Evolutionary conservation across 2,797 vertebrate genomes (phyloP), one percentile per base, ranked within the genome.

Genomic region (Spinus olivaceus): DNA sequence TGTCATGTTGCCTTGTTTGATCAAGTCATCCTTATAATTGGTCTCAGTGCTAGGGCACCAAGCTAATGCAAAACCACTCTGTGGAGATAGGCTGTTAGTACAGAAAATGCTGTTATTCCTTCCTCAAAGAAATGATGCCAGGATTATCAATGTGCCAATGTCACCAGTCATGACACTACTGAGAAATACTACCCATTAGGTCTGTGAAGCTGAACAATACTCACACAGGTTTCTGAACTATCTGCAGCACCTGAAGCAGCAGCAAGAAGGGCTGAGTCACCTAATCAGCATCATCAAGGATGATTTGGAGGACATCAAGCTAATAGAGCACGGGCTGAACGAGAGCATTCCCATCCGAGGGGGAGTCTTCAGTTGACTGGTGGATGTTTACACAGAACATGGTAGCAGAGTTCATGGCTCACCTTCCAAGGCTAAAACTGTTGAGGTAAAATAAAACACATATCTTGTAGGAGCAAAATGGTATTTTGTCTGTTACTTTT

Each of bases 221-320:
- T 96, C 15, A 91, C 33, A 9, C 27, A 79, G 37, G 0, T 92
- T 90, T 91, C 76, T 78, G 35, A 93, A 93, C 47, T 66, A 5
- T 64, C 86, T 84, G 33, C 97, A 99, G 99, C 99, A 99, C 96
- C 97, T 99, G 95, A 99, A 99, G 96, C 99, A 99, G 92, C 99
- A 99, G 82, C 99, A 99, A 92, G 99, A 99, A 59, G 99, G 99
- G 49, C 97, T 99, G 81, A 99, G 99, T 97, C 99, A 99, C 96
- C 96, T 99, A 87, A 99, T 99, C 86, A 98, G 98, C 60, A 99
- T 99, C 89, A 99, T 99, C 91, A 99, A 99, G 96, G 99, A 99
- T 46, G 99, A 99, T 88, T 91, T 99, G 97, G 99, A 99, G 83
- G 99, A 99, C 95, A 99, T 99, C 97, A 99, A 99, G 94, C 98